Conservation (phyloP, 2,113 vertebrate genomes). For the Ovis canadensis region DNA sequence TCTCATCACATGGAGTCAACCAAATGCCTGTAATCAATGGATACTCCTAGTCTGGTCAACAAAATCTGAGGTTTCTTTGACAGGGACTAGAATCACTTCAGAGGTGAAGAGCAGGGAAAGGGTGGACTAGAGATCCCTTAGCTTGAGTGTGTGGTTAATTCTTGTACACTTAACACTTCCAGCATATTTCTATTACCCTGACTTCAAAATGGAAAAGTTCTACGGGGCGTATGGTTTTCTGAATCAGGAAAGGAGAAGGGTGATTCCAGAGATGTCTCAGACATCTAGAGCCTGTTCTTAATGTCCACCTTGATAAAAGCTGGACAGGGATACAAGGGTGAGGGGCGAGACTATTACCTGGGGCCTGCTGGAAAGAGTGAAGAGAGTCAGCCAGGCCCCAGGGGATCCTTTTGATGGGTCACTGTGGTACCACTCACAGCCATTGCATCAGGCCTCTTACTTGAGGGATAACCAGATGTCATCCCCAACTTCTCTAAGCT, state of each 20-base stretch:
- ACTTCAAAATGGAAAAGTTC: background rate
- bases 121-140: background rate
- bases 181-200: background rate
- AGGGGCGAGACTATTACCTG: background rate
- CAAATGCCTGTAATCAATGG: background rate
- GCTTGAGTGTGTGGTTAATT: background rate
- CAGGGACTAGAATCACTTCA: background rate
- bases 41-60: background rate
- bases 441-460: background rate
- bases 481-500: background rate
- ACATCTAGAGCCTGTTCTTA: background rate
- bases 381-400: no score
- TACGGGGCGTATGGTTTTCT: background rate
- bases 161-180: background rate
- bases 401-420: background rate
- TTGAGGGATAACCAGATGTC: background rate
- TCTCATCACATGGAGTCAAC: background rate
- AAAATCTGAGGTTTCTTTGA: background rate
- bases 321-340: background rate
- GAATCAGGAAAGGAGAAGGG: background rate
- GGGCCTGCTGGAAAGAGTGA: background rate
- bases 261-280: background rate
- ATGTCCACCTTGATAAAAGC: background rate
- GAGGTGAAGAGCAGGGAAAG: background rate
- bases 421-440: background rate